These are phyloP conservation scores for Aeoliscus strigatus DNA, from an alignment of 2,797 vertebrate species.

Conservation along the genomic window DNA sequence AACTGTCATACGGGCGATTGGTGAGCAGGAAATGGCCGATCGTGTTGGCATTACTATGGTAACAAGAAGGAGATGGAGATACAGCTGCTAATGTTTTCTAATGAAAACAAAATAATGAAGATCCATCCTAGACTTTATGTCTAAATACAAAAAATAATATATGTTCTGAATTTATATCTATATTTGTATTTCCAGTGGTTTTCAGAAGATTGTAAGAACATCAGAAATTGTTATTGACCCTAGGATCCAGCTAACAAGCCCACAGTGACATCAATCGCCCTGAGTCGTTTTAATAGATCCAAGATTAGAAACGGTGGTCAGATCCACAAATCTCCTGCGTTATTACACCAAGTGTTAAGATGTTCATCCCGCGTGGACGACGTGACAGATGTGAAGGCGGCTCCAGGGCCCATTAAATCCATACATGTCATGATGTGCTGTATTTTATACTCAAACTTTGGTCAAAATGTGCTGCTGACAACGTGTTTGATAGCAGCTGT, in stretches of 20 bases:
- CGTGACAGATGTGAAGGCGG: conserved; percentile 51
- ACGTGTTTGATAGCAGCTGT: conserved; percentile 58
- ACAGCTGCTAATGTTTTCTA: too few relatives aligned
- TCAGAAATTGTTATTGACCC: conserved; percentile 61
- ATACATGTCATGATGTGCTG: conserved; percentile 65
- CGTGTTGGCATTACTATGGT: too few relatives aligned
- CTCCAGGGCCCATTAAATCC: conserved; percentile 70
- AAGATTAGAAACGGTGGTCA: conserved; percentile 61
- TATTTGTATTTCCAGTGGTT: too few relatives aligned
- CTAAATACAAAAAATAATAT: too few relatives aligned
- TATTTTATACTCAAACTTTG: conserved; percentile 69
- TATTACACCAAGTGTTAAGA: conserved; percentile 58
- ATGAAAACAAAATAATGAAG: too few relatives aligned
- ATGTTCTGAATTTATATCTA: too few relatives aligned
- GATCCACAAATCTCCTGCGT: conserved; percentile 65
- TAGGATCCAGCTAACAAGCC: conserved; percentile 54
- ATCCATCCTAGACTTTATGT: too few relatives aligned
- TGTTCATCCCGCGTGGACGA: conserved; percentile 57
- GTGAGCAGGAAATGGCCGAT: too few relatives aligned
- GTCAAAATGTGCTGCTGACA: conserved; percentile 57
- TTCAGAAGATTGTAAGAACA: conserved; percentile 34
- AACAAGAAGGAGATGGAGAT: too few relatives aligned
- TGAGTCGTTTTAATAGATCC: conserved; percentile 60
- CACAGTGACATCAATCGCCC: conserved; percentile 56
- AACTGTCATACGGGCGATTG: too few relatives aligned